Evolutionary conservation across 2,113 vertebrate species (phyloP), one percentile per base, ranked within the genome.

Genomic region (Nanger granti): DNA sequence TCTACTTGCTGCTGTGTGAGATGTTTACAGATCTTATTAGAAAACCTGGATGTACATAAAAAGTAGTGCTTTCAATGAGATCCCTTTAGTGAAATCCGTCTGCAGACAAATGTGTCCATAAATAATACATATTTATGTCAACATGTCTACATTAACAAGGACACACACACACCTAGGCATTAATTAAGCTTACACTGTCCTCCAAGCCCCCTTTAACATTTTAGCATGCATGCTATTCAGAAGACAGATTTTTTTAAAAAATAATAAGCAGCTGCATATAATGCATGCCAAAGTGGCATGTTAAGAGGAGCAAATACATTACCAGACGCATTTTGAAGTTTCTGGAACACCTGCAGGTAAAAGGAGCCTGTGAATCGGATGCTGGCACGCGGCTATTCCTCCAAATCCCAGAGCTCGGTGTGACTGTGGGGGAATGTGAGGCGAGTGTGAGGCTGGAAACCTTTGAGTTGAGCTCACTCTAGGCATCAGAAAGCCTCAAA

Each of bases 271-370:
- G 97, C 96, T 94, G 66, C 96, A 41, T 7, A 13, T 14, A 95
- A 96, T n/a, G 54, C 97, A 96, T 5, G 0, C 17, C 37, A 5
- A 91, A 95, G 86, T 85, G 60, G 90, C 91, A 96, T 37, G 89
- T 94, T 60, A 54, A 69, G 95, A 91, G 94, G 96, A 98, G 95
- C 10, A 47, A 93, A 98, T 98, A 98, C 98, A 17, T 99, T 99
- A 99, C 99, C 99, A 99, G 98, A 91, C 98, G 98, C 99, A 99
- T 99, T 55, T 80, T 96, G 98, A 98, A 98, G 99, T 98, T 99
- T 94, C 98, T 66, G 96, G 97, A 98, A 76, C 98, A 98, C 99
- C 98, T 98, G 98, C 98, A 92, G 98, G 86, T 94, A 31, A 92
- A 84, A 97, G 96, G 52, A 98, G 96, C n/a, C 86, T 66, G 94